Conservation (phyloP, 2,797 vertebrate genomes). For the Melanitta fusca region DNA sequence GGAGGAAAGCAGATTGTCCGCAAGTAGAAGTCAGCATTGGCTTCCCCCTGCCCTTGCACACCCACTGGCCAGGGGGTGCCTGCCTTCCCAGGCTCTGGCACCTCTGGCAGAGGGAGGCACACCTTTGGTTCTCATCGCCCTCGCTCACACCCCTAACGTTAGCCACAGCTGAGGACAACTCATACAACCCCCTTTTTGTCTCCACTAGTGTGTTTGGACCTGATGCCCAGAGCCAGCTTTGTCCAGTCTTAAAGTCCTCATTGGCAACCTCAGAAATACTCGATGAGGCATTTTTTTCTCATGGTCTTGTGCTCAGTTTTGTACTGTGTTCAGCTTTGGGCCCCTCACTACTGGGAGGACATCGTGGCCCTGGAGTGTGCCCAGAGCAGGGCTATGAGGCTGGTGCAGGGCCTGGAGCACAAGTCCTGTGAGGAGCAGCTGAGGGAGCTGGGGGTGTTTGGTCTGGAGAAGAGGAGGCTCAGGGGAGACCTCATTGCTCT, state of each 20-base stretch:
- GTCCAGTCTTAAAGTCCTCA: neutral
- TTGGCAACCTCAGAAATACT: neutral
- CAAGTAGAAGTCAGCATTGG: neutral
- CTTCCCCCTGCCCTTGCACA: neutral
- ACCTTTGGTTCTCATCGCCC: neutral
- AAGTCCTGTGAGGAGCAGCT: too few species aligned
- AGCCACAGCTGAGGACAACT: neutral
- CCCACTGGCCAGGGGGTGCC: neutral
- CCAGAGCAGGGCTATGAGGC: too few species aligned
- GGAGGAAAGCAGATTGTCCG: neutral
- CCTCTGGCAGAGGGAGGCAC: neutral
- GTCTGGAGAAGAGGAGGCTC: too few species aligned
- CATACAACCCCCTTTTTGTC: neutral
- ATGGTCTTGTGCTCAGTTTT: neutral
- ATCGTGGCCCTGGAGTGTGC: too few species aligned
- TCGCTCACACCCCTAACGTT: neutral
- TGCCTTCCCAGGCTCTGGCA: neutral
- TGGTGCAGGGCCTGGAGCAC: too few species aligned
- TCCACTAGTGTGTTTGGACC: neutral
- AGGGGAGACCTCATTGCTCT: too few species aligned
- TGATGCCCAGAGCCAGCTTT: neutral
- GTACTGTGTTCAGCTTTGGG: too few species aligned
- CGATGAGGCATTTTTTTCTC: neutral
- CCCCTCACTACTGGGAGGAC: too few species aligned
- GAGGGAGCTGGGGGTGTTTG: too few species aligned